These are phyloP conservation scores for Polyodon spathula DNA, from an alignment of 2,113 vertebrate species.

Conservation along the genomic window DNA sequence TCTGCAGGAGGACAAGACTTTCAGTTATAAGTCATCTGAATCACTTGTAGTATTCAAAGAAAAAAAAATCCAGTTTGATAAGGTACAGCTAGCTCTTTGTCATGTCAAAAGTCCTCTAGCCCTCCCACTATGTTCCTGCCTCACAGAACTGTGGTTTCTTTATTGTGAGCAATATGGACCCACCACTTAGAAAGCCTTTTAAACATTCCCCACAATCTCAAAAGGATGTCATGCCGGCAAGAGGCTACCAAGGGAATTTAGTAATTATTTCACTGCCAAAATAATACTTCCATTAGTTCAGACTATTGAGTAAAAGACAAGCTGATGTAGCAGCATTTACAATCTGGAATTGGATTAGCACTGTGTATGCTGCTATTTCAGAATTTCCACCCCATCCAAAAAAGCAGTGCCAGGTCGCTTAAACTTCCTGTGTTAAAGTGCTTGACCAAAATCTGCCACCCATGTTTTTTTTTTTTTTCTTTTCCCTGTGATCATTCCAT, in stretches of 20 bases:
- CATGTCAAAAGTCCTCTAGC: background rate
- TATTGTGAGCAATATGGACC: conserved; percentile 3
- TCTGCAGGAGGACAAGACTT: no score
- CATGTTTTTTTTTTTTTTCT: no score
- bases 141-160: conserved; percentile 4
- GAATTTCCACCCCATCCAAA: background rate
- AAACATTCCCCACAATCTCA: background rate
- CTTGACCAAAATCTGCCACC: conserved; percentile 3
- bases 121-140: conserved; percentile 8
- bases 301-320: no score
- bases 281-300: no score
- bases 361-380: background rate
- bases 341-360: background rate
- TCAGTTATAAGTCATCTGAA: no score
- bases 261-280: no score
- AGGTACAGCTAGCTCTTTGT: conserved; percentile 10
- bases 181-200: conserved; percentile 6
- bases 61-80: background rate
- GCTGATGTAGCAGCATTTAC: no score
- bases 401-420: conserved; percentile 2
- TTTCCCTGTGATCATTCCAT: conserved; percentile 3
- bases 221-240: background rate
- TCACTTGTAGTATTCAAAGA: no score
- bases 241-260: no score
- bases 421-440: conserved; percentile 14